These are phyloP conservation scores for Bombus soroeensis DNA, from an alignment of 1,140 invertebrate genomes.

Conservation along the genomic window DNA sequence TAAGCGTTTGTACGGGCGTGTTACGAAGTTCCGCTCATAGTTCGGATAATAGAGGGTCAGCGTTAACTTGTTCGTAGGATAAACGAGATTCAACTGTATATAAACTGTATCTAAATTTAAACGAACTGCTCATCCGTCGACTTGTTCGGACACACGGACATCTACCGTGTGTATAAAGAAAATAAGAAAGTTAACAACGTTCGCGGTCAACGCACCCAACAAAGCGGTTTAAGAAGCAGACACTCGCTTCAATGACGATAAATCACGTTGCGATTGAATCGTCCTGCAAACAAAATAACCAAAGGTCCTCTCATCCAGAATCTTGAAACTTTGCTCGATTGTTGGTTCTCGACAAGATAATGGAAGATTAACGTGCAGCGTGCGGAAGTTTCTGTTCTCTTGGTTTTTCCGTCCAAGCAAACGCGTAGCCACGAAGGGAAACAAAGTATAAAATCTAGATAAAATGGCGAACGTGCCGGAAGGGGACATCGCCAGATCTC, in stretches of 20 bases:
- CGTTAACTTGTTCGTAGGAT: too few relatives aligned
- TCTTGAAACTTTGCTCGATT: background rate
- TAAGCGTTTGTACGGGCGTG: too few relatives aligned
- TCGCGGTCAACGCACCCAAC: too few relatives aligned
- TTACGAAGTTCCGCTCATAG: too few relatives aligned
- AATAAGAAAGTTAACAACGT: too few relatives aligned
- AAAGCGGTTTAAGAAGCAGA: background rate
- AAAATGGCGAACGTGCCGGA: conserved; percentile 51
- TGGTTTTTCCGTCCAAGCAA: background rate
- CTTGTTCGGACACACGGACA: too few relatives aligned
- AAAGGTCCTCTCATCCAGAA: background rate
- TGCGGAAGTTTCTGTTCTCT: background rate
- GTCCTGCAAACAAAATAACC: background rate
- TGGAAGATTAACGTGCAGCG: background rate
- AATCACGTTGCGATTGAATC: background rate
- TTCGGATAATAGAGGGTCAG: too few relatives aligned
- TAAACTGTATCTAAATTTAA: too few relatives aligned
- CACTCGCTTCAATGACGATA: background rate
- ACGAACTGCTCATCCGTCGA: too few relatives aligned
- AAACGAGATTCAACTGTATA: too few relatives aligned
- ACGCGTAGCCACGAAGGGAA: background rate
- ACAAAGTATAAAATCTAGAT: conserved; percentile 37
- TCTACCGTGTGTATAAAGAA: rapidly evolving
- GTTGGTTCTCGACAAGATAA: background rate
- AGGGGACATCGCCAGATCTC: conserved; percentile 41